phyloP scores from a whole-genome alignment of 2,113 vertebrate species.

The Periophthalmus modestus region DNA sequence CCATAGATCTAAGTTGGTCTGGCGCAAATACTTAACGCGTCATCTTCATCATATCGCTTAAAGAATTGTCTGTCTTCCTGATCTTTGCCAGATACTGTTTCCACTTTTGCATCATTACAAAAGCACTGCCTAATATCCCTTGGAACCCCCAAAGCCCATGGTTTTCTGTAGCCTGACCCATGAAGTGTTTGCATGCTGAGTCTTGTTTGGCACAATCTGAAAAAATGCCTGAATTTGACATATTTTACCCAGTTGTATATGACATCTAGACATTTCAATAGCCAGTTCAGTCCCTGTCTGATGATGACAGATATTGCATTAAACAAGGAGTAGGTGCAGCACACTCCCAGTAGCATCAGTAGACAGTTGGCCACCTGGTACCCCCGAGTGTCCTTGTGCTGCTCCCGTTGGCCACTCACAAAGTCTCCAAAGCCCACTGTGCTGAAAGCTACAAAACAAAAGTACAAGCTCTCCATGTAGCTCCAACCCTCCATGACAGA shows the following conservation, averaged over 20 bases:
- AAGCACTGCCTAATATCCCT: conserved; percentile 19
- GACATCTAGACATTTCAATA: conserved; percentile 40
- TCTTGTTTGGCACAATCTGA: conserved; percentile 15
- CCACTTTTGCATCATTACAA: conserved; percentile 37
- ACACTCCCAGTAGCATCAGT: conserved; percentile 67
- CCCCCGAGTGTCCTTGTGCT: conserved; percentile 28
- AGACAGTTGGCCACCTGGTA: conserved; percentile 69
- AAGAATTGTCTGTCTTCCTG: background rate
- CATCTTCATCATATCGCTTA: background rate
- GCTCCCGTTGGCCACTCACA: conserved; percentile 64
- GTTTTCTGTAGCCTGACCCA: conserved; percentile 9
- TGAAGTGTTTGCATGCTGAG: conserved; percentile 6
- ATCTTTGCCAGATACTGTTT: conserved; percentile 42
- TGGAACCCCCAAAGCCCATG: conserved; percentile 14
- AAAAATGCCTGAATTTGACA: background rate
- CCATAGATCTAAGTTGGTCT: background rate
- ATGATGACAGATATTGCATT: conserved; percentile 67
- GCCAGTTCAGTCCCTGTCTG: conserved; percentile 65
- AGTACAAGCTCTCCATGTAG: conserved; percentile 69
- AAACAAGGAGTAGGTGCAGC: conserved; percentile 70
- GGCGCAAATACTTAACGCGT: background rate
- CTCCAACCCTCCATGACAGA: conserved; percentile 67
- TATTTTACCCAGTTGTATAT: conserved; percentile 2
- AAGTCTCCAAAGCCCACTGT: conserved; percentile 75
- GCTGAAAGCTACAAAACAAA: conserved; percentile 73